A percentile compares a stretch with the other conserved stretches of the same genome.
phyloP scores from a whole-genome alignment of 2,888 invertebrate genomes.

The Xanthia icteritia region DNA sequence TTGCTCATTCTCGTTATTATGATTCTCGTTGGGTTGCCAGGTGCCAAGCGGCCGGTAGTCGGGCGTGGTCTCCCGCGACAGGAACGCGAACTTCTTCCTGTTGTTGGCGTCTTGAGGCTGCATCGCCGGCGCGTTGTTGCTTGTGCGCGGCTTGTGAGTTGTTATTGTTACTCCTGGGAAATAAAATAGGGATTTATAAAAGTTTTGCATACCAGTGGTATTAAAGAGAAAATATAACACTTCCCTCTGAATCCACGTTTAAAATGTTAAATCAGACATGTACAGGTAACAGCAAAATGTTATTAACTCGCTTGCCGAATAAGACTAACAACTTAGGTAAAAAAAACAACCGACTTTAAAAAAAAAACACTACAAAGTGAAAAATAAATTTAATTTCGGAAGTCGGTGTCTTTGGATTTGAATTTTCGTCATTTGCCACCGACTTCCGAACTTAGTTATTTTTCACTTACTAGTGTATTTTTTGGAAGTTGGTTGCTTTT shows the following conservation, averaged over 20 bases:
- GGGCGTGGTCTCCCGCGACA: constrained; percentile 95
- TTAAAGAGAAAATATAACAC: neutral
- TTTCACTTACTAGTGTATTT: no score
- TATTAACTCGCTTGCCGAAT: neutral
- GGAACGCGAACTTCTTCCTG: constrained; percentile 96
- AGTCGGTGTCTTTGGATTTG: no score
- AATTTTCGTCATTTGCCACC: no score
- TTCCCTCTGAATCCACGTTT: neutral
- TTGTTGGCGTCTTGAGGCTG: constrained; percentile 93
- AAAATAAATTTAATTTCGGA: no score
- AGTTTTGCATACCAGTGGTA: neutral
- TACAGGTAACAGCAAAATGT: neutral
- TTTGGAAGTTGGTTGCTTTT: no score
- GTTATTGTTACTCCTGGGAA: constrained; percentile 93
- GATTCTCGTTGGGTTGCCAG: constrained; percentile 83
- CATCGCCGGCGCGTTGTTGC: constrained; percentile 88
- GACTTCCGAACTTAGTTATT: no score
- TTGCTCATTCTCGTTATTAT: constrained; percentile 72
- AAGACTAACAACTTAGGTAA: neutral
- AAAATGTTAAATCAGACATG: neutral
- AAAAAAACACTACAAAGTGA: no score
- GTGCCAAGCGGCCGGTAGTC: constrained; percentile 94
- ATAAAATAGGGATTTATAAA: neutral
- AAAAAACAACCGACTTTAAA: no score
- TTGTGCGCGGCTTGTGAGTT: constrained; percentile 92